Percentiles rank a stretch among this genome's conserved stretches.
These are phyloP conservation scores for Dexiosoma caninum DNA, from an alignment of 2,888 invertebrate genomes.

Conservation along the genomic window DNA sequence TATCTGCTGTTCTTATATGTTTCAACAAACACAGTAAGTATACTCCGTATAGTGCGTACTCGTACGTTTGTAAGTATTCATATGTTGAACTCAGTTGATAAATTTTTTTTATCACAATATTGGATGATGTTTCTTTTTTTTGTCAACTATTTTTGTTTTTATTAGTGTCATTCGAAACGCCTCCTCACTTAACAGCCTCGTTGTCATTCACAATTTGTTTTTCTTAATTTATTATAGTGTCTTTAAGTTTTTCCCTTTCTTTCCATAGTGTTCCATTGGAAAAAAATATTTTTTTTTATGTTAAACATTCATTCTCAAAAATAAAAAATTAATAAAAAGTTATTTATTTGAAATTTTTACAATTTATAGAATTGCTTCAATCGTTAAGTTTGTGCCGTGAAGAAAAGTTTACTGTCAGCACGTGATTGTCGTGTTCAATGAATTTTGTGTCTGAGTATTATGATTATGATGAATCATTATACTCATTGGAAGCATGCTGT, in stretches of 20 bases:
- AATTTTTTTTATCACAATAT: not conserved
- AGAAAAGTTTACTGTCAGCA: constrained; percentile 14
- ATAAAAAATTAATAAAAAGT: constrained; percentile 3
- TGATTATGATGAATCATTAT: not conserved
- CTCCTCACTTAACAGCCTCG: constrained; percentile 16
- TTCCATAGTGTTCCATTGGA: not conserved
- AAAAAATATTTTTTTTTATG: too few species aligned
- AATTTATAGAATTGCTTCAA: constrained; percentile 23
- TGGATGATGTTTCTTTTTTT: not conserved
- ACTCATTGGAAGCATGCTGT: constrained; percentile 2
- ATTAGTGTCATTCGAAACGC: constrained; percentile 35
- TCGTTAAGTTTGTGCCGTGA: constrained; percentile 9
- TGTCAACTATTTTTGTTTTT: constrained; percentile 17
- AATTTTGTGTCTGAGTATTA: not conserved
- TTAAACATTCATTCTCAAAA: too few species aligned
- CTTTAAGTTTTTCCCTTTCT: not conserved
- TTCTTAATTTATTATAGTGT: not conserved
- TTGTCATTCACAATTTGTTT: constrained; percentile 5
- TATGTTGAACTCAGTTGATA: too few species aligned
- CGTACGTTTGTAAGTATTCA: constrained; percentile 9
- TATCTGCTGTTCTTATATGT: not conserved
- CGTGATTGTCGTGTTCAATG: constrained; percentile 21
- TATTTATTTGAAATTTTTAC: constrained; percentile 9
- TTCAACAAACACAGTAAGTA: not conserved
- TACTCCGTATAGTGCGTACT: not conserved